Evolutionary conservation across 2,797 vertebrate genomes (phyloP).

Genomic region (Sebastes minor): DNA sequence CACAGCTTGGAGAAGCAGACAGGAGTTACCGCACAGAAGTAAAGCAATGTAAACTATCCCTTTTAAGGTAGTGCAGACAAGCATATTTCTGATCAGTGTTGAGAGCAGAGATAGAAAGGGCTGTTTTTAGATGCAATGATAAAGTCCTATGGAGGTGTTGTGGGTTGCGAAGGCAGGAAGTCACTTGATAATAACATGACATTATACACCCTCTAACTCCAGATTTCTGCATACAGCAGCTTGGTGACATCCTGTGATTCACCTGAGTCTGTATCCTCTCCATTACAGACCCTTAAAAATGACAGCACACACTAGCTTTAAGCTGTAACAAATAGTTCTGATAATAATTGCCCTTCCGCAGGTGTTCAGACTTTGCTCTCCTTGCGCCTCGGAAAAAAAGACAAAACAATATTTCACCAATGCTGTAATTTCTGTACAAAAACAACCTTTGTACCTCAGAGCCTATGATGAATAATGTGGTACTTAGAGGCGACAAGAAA

Average conservation of each 20-base stretch:
- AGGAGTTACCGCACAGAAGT: too few relatives aligned
- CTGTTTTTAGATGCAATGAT: background rate
- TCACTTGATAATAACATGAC: slow-evolving; percentile 1
- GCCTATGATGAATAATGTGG: slow-evolving; percentile 40
- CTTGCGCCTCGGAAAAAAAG: background rate
- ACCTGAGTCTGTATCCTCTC: background rate
- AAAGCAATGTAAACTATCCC: too few relatives aligned
- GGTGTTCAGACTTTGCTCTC: slow-evolving; percentile 8
- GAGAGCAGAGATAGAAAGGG: background rate
- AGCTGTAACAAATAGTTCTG: background rate
- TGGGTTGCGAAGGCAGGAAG: background rate
- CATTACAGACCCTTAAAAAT: background rate
- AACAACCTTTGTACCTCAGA: slow-evolving; percentile 37
- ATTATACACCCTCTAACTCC: background rate
- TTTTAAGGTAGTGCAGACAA: background rate
- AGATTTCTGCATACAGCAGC: background rate
- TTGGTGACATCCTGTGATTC: background rate
- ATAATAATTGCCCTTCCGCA: slow-evolving; percentile 27
- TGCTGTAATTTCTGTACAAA: slow-evolving; percentile 33
- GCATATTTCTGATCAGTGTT: background rate
- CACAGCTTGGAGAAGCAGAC: too few relatives aligned
- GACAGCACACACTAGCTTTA: background rate
- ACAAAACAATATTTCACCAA: slow-evolving; percentile 27
- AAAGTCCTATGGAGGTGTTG: background rate
- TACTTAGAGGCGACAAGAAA: slow-evolving; percentile 12